A percentile compares a stretch with the other conserved stretches of the same genome.
Evolutionary conservation across 2,113 vertebrate genomes (phyloP).

Genomic region (Collichthys lucidus): DNA sequence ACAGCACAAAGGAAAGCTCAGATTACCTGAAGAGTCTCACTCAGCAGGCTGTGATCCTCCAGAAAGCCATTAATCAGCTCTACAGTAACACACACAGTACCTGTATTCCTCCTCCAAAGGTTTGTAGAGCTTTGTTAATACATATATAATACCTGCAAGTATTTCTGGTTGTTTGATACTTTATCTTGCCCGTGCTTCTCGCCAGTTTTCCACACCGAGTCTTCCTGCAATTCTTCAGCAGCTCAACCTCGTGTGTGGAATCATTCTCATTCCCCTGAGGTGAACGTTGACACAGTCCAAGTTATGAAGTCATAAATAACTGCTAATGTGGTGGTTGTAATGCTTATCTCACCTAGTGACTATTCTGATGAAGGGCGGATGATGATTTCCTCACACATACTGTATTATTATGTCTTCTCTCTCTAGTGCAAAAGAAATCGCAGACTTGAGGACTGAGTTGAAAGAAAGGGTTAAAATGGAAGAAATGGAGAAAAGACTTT

Average conservation of each 20-base stretch:
- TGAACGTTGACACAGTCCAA: conserved; percentile 54
- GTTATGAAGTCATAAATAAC: neutral
- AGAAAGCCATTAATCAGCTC: conserved; percentile 93
- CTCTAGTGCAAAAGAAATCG: conserved; percentile 89
- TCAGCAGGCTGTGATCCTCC: conserved; percentile 92
- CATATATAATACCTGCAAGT: neutral
- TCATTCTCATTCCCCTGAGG: conserved; percentile 94
- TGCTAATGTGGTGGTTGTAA: neutral
- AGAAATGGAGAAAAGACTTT: conserved; percentile 76
- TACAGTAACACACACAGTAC: conserved; percentile 89
- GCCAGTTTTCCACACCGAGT: conserved; percentile 90
- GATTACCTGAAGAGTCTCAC: conserved; percentile 95
- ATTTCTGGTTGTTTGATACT: neutral
- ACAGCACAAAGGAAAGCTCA: conserved; percentile 91
- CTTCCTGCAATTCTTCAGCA: conserved; percentile 91
- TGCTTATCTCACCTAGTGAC: neutral
- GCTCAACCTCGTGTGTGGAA: conserved; percentile 93
- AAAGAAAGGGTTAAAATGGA: conserved; percentile 81
- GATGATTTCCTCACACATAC: neutral
- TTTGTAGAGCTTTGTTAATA: conserved; percentile 54
- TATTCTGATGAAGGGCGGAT: neutral
- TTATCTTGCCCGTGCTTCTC: conserved; percentile 9
- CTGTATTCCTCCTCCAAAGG: conserved; percentile 89
- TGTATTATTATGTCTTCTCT: neutral
- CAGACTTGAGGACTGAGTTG: conserved; percentile 86